Base-by-base conservation (phyloP, 37 sponge, comb jelly and placozoan species). In the Amphimedon queenslandica region DNA sequence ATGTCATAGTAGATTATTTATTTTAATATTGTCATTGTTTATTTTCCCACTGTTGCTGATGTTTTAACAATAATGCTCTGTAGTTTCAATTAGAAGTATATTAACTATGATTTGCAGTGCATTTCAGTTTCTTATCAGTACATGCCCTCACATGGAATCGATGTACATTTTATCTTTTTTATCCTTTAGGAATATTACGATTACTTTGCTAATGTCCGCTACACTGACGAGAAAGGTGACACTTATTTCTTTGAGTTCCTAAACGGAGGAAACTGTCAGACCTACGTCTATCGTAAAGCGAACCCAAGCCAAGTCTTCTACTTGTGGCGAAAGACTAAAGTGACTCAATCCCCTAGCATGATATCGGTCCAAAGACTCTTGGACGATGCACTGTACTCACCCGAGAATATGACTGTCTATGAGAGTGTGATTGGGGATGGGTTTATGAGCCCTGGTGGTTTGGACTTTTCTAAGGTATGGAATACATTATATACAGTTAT, bases 311-410 rank as follows among this genome's bases (percentile, higher is more conserved):
- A 80, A 40, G 32, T 86, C 18, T 80, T 56, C 61, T 86, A 80
- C 80, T 53, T 73, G 64, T 86, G 72, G 77, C 73, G 42, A 64
- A 86, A 86, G 78, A 30, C 43, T 16, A 68, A 63, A 37, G 28
- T 37, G 42, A 60, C 31, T 5, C 39, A 63, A 38, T 25, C 30
- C 30, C 64, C 64, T 3, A 40, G 39, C 2, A 21, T 75, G 42
- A 32, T 64, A 30, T 30, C 31, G 24, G 63, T 75, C 2, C 80
- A 73, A 36, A 4, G 42, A 6, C 40, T 64, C 37, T 69, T 81
- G 24, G 82, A 81, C 41, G 29, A 30, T 35, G 33, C 60, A 2
- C 65, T 64, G 43, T 81, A 81, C 51, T 53, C 66, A 37, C 23
- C 29, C 28, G 63, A 39, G 24, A 39, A 73, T 34, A 81, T 81